Conservation (phyloP, 30 jellyfish, hydroid and myxozoan genomes). For the Morbakka virulenta region DNA sequence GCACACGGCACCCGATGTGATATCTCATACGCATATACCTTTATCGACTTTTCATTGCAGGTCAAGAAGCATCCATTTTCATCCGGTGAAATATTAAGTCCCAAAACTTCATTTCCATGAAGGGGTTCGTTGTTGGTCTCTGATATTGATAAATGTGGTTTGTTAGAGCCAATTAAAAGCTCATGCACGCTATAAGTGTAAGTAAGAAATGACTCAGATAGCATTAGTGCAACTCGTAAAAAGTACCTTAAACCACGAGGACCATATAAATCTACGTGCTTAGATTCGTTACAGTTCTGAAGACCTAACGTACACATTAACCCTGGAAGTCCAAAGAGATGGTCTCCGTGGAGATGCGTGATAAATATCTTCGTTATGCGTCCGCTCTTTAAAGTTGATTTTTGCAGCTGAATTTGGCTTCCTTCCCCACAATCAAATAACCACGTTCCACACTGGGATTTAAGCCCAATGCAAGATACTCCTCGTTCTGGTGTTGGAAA, state of each 20-base stretch:
- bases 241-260: conserved; percentile 69
- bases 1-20: conserved; percentile 64
- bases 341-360: conserved; percentile 96
- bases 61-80: conserved; percentile 22
- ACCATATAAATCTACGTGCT: conserved; percentile 75
- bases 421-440: conserved; percentile 98
- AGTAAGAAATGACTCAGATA: conserved; percentile 63
- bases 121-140: not conserved
- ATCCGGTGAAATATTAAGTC: not conserved
- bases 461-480: conserved; percentile 73
- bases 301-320: conserved; percentile 82
- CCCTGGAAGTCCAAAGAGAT: conserved; percentile 95
- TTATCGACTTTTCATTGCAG: conserved; percentile 14
- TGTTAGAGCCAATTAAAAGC: not conserved
- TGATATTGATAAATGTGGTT: not conserved
- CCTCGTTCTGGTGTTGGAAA: conserved; percentile 91
- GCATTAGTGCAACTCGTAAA: conserved; percentile 47
- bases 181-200: conserved; percentile 76
- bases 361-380: conserved; percentile 69
- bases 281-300: conserved; percentile 21
- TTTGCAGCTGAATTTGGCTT: conserved; percentile 86
- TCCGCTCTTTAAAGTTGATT: conserved; percentile 73
- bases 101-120: conserved; percentile 58
- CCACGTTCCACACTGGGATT: conserved; percentile 72
- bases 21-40: conserved; percentile 50